Evolutionary conservation across 2,797 vertebrate genomes (phyloP).

Genomic region (Sciurus vulgaris): DNA sequence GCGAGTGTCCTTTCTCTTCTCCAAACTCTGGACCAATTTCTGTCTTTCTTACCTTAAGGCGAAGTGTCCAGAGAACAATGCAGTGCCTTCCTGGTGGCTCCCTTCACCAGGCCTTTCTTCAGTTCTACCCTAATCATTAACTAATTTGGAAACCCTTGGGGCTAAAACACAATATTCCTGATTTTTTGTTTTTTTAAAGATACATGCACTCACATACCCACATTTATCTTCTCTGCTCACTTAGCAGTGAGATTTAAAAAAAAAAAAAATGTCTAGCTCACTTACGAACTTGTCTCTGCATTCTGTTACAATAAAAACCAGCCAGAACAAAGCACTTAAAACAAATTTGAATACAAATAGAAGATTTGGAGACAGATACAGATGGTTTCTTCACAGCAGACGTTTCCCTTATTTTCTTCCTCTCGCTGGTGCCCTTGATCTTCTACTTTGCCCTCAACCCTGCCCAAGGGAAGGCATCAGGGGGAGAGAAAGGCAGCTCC

Average conservation of each 20-base stretch:
- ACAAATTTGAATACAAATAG: conserved; percentile 3
- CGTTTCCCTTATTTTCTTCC: not conserved
- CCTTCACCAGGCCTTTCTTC: not conserved
- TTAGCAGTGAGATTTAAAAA: not conserved
- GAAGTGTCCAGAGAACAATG: conserved; percentile 2
- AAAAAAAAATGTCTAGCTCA: not conserved
- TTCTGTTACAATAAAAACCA: not conserved
- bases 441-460: not conserved
- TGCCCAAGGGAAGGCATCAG: not conserved
- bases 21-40: not conserved
- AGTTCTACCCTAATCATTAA: not conserved
- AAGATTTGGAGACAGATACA: not conserved
- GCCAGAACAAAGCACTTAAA: not conserved
- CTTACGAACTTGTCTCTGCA: not conserved
- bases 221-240: not conserved
- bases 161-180: not conserved
- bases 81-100: not conserved
- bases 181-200: not conserved
- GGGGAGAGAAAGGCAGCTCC: not conserved
- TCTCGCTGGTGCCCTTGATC: not conserved
- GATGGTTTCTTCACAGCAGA: not conserved
- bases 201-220: not conserved
- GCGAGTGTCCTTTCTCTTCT: conserved; percentile 26
- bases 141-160: conserved; percentile 19
- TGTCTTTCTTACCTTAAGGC: conserved; percentile 12